Evolutionary conservation across 2,888 invertebrate species (phyloP).

Genomic region (Mechanitis messenoides): DNA sequence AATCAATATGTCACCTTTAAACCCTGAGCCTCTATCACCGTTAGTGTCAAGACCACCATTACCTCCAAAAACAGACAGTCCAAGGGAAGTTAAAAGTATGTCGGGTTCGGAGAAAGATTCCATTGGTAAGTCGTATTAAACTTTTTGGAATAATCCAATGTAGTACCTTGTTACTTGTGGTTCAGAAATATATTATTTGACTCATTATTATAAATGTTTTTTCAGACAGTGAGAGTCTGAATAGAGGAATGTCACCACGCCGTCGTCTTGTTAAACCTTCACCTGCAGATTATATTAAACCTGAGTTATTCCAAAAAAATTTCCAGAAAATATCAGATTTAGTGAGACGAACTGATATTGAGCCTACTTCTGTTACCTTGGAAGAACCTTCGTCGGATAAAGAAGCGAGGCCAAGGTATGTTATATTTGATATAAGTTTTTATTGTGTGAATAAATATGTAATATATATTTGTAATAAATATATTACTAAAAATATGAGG

Average conservation of each 20-base stretch:
- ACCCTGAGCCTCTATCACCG: constrained; percentile 50
- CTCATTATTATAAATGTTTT: background rate
- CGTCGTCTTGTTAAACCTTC: constrained; percentile 75
- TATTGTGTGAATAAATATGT: background rate
- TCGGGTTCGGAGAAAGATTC: constrained; percentile 55
- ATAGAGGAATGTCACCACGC: constrained; percentile 51
- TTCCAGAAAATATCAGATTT: constrained; percentile 71
- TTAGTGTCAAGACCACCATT: constrained; percentile 54
- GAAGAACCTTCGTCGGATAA: constrained; percentile 55
- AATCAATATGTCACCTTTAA: constrained; percentile 29
- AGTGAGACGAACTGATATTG: constrained; percentile 58
- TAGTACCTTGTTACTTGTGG: background rate
- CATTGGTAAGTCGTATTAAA: constrained; percentile 40
- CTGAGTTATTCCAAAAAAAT: constrained; percentile 74
- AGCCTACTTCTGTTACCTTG: constrained; percentile 41
- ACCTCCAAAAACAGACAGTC: constrained; percentile 54
- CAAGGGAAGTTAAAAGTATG: constrained; percentile 48
- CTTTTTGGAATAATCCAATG: too few relatives aligned
- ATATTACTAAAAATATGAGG: background rate
- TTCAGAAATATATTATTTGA: background rate
- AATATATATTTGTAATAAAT: background rate
- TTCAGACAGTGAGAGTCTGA: constrained; percentile 29
- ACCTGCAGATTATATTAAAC: constrained; percentile 77
- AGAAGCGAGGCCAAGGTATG: constrained; percentile 58
- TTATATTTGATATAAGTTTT: background rate